These are phyloP conservation scores for Trachelus troglodyta DNA, from an alignment of 2,888 invertebrate species.

Conservation along the genomic window DNA sequence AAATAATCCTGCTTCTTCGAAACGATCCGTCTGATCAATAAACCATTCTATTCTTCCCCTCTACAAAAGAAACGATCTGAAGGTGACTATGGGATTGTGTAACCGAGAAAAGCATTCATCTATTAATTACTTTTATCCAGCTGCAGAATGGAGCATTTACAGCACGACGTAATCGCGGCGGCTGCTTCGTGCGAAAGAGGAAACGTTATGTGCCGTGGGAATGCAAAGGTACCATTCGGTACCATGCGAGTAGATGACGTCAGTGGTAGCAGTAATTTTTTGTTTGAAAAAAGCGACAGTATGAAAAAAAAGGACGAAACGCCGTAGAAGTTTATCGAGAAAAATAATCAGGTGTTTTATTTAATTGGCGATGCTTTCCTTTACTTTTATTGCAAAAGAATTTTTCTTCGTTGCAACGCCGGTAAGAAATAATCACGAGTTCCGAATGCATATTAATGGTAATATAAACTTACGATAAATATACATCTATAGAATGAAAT, in stretches of 20 bases:
- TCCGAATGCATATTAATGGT: not conserved
- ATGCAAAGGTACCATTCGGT: slow-evolving; percentile 31
- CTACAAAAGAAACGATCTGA: not conserved
- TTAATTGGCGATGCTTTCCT: not conserved
- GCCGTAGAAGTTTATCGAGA: not conserved
- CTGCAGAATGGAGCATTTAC: not conserved
- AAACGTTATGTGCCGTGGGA: slow-evolving; percentile 23
- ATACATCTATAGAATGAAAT: not conserved
- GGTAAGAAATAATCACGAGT: not conserved
- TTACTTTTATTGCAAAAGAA: not conserved
- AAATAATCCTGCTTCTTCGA: not conserved
- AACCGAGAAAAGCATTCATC: not conserved
- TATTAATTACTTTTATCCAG: not conserved
- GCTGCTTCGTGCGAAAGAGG: slow-evolving; percentile 18
- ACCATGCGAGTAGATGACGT: slow-evolving; percentile 28
- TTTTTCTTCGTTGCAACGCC: not conserved
- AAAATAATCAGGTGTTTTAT: not conserved
- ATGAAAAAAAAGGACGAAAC: not conserved
- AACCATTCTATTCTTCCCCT: not conserved
- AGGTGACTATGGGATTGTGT: not conserved
- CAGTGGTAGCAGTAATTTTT: slow-evolving; percentile 7
- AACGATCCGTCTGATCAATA: not conserved
- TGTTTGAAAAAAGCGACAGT: not conserved
- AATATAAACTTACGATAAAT: not conserved
- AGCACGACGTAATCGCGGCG: not conserved